Evolutionary conservation across 1,140 invertebrate species (phyloP).

Genomic region (Musca domestica): DNA sequence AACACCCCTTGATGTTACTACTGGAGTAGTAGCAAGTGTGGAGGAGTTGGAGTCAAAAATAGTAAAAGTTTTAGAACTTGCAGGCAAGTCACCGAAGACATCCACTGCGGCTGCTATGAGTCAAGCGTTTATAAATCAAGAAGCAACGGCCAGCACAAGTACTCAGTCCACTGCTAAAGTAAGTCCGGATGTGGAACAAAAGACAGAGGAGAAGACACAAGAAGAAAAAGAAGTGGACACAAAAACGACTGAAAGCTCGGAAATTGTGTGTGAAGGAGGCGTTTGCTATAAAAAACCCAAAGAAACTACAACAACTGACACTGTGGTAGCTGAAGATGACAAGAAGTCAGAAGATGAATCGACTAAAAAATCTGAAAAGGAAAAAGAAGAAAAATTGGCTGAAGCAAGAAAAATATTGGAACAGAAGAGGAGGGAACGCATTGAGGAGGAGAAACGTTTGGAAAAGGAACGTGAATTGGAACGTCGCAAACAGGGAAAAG

Average conservation of each 20-base stretch:
- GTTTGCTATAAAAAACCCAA: slow-evolving; percentile 51
- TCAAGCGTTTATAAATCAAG: neutral
- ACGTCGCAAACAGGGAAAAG: slow-evolving; percentile 68
- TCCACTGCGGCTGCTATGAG: neutral
- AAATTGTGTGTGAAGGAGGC: slow-evolving; percentile 55
- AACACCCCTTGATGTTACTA: slow-evolving; percentile 72
- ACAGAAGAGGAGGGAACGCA: slow-evolving; percentile 60
- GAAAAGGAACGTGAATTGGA: slow-evolving; percentile 68
- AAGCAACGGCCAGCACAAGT: neutral
- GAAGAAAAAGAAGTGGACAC: slow-evolving; percentile 13
- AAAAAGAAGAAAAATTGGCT: slow-evolving; percentile 9
- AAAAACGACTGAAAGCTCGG: slow-evolving; percentile 35
- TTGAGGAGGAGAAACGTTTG: slow-evolving; percentile 64
- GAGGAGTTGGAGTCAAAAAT: slow-evolving; percentile 58
- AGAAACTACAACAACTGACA: slow-evolving; percentile 27
- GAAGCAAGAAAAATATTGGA: slow-evolving; percentile 58
- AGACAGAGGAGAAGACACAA: neutral
- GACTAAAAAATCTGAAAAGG: neutral
- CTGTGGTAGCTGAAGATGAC: neutral
- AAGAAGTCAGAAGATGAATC: neutral
- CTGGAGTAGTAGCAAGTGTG: slow-evolving; percentile 56
- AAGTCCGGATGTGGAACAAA: neutral
- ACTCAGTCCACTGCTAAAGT: neutral
- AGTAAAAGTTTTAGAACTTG: slow-evolving; percentile 53
- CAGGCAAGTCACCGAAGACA: slow-evolving; percentile 32